Evolutionary conservation across 2,888 invertebrate species (phyloP).

Genomic region (Drepana falcataria): DNA sequence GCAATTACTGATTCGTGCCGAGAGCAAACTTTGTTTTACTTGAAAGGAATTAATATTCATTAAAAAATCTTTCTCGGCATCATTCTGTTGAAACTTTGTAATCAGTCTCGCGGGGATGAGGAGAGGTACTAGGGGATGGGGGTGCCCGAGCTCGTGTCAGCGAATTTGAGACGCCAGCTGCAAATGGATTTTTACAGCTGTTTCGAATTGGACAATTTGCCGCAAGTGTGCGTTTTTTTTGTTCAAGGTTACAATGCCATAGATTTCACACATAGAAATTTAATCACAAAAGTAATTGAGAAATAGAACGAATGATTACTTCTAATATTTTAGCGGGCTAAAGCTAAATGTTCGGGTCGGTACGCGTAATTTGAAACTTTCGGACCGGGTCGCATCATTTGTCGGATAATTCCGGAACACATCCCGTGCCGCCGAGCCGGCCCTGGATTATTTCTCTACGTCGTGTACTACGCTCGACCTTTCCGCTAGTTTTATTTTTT

Average conservation of each 20-base stretch:
- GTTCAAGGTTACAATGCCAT: constrained; percentile 8
- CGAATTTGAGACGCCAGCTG: constrained; percentile 57
- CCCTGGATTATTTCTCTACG: constrained; percentile 34
- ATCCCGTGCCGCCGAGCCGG: constrained; percentile 30
- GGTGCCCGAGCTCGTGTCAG: constrained; percentile 43
- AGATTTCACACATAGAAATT: constrained; percentile 23
- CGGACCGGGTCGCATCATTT: constrained; percentile 41
- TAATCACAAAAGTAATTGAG: constrained; percentile 41
- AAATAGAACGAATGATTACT: constrained; percentile 33
- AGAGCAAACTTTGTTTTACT: constrained; percentile 72
- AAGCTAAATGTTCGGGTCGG: constrained; percentile 27
- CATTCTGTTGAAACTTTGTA: constrained; percentile 72
- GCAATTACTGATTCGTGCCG: constrained; percentile 66
- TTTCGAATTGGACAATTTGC: constrained; percentile 48
- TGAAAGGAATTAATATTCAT: constrained; percentile 75
- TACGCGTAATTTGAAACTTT: constrained; percentile 48
- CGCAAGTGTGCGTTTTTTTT: constrained; percentile 25
- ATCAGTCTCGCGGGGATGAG: constrained; percentile 55
- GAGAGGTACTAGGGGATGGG: constrained; percentile 11
- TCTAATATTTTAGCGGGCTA: constrained; percentile 43
- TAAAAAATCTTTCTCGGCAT: constrained; percentile 72
- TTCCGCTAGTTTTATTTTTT: constrained; percentile 12
- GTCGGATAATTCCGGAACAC: constrained; percentile 44
- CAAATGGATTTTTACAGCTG: constrained; percentile 58
- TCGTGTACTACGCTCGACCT: constrained; percentile 6